Evolutionary conservation across 1,140 invertebrate species (phyloP).

Genomic region (Octopus sinensis): DNA sequence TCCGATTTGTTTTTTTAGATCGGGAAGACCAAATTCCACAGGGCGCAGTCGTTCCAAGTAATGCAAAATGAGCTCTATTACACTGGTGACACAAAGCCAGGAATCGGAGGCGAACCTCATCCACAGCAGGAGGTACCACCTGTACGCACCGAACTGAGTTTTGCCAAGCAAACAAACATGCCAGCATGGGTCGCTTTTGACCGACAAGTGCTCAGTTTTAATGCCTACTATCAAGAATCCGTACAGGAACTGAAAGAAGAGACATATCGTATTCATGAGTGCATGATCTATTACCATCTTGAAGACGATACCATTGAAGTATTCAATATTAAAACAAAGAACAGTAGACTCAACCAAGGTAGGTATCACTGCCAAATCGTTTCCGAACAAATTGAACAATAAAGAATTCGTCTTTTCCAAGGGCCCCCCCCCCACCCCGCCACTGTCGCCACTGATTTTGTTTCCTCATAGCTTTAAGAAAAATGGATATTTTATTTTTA

Average conservation of each 20-base stretch:
- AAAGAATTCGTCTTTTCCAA: too few species aligned
- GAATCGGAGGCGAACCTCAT: conserved; percentile 55
- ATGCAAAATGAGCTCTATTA: conserved; percentile 50
- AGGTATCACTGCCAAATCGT: conserved; percentile 15
- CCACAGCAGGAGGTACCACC: conserved; percentile 50
- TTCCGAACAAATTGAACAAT: not conserved
- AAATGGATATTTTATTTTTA: too few species aligned
- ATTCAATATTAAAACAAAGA: conserved; percentile 55
- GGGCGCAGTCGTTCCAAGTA: conserved; percentile 56
- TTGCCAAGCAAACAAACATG: conserved; percentile 66
- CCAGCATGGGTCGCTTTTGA: conserved; percentile 84
- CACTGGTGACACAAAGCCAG: conserved; percentile 53
- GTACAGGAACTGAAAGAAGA: conserved; percentile 56
- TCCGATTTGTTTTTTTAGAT: conserved; percentile 38
- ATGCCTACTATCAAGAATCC: conserved; percentile 57
- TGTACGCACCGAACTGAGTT: conserved; percentile 46
- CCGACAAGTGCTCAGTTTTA: conserved; percentile 68
- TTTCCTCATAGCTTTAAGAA: too few species aligned
- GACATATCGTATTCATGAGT: conserved; percentile 53
- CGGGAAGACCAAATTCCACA: conserved; percentile 57
- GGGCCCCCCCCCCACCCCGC: too few species aligned
- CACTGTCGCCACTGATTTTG: too few species aligned
- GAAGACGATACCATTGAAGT: conserved; percentile 59
- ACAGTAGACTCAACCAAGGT: conserved; percentile 57
- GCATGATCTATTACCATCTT: conserved; percentile 58